phyloP scores from a whole-genome alignment of 2,888 invertebrate species.

The Bedellia somnulentella region DNA sequence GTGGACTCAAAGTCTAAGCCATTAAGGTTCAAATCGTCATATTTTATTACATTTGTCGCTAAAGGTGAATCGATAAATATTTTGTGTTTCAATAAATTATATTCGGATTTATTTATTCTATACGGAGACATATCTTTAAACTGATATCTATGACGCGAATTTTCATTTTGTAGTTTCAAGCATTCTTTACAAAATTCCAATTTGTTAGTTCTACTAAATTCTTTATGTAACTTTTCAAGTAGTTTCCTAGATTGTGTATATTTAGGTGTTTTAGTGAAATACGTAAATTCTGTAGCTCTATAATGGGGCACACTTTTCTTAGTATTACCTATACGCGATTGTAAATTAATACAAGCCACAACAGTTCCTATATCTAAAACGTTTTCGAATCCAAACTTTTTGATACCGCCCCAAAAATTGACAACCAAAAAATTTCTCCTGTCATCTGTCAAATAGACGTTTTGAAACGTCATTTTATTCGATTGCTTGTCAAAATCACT shows the following conservation, averaged over 20 bases:
- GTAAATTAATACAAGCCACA: slow-evolving; percentile 65
- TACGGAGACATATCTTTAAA: slow-evolving; percentile 36
- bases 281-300: slow-evolving; percentile 64
- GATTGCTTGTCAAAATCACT: slow-evolving; percentile 26
- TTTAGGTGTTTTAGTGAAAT: slow-evolving; percentile 65
- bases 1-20: slow-evolving; percentile 49
- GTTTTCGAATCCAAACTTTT: slow-evolving; percentile 53
- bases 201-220: slow-evolving; percentile 17
- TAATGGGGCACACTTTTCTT: slow-evolving; percentile 57
- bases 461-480: slow-evolving; percentile 42
- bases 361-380: slow-evolving; percentile 59
- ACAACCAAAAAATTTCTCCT: slow-evolving; percentile 53
- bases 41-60: slow-evolving; percentile 13
- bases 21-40: slow-evolving; percentile 30
- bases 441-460: slow-evolving; percentile 61
- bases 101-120: slow-evolving; percentile 23
- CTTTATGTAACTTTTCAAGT: slow-evolving; percentile 38
- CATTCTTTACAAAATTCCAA: slow-evolving; percentile 29
- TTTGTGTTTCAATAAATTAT: slow-evolving; percentile 27
- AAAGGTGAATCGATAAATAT: slow-evolving; percentile 31
- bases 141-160: slow-evolving; percentile 14
- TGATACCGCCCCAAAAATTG: slow-evolving; percentile 58
- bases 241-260: slow-evolving; percentile 42
- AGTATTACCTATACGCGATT: slow-evolving; percentile 56
- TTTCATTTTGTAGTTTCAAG: slow-evolving; percentile 26